Evolutionary conservation across 2,888 invertebrate genomes (phyloP).

Genomic region (Ophonus ardosiacus): DNA sequence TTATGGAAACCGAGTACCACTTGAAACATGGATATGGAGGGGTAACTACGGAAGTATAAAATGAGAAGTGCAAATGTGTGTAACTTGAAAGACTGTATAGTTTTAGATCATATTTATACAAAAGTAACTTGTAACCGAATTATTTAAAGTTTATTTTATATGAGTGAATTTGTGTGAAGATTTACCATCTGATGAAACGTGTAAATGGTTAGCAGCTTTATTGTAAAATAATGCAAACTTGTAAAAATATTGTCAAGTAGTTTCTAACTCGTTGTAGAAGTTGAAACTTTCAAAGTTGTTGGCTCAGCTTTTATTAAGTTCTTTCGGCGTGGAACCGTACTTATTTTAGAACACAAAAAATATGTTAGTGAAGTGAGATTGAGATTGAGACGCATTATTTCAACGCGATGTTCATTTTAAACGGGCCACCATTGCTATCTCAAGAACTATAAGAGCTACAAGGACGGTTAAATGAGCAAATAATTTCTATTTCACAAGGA

Average conservation of each 20-base stretch:
- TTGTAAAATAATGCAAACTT: conserved; percentile 51
- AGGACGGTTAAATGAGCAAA: no score
- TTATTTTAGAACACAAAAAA: not conserved
- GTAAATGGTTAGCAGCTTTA: conserved; percentile 56
- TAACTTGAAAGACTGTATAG: conserved; percentile 75
- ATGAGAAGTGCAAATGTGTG: conserved; percentile 73
- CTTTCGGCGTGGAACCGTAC: not conserved
- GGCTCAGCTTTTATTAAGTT: conserved; percentile 32
- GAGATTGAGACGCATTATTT: no score
- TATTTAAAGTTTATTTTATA: conserved; percentile 58
- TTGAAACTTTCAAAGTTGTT: conserved; percentile 39
- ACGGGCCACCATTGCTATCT: no score
- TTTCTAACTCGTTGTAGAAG: conserved; percentile 47
- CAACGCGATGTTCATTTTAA: no score
- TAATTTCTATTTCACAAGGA: no score
- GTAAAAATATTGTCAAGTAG: conserved; percentile 42
- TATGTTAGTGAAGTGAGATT: not conserved
- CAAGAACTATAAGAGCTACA: no score
- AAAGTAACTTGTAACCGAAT: conserved; percentile 58
- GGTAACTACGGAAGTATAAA: conserved; percentile 62
- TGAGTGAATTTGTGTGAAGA: conserved; percentile 47
- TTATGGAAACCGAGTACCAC: conserved; percentile 33
- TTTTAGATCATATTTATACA: conserved; percentile 67
- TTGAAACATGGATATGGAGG: conserved; percentile 65
- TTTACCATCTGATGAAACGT: conserved; percentile 56